A percentile compares a stretch with the other conserved stretches of the same genome.
Conservation (phyloP, 2,797 vertebrate species). For the Artibeus jamaicensis region DNA sequence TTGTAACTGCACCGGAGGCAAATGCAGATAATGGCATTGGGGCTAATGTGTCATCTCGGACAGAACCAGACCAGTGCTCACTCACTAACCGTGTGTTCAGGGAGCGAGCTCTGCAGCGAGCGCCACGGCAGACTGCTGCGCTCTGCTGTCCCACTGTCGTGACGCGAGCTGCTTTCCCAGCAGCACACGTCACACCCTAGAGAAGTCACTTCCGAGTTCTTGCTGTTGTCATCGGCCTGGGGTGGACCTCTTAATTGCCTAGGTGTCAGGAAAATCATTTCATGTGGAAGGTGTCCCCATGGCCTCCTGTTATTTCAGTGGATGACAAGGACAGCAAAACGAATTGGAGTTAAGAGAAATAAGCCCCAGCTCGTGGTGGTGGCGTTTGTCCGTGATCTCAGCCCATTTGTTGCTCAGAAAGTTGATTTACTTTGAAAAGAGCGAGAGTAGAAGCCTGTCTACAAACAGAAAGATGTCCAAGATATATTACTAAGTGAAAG, state of each 20-base stretch:
- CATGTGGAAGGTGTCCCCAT: not conserved
- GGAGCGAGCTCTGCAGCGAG: not conserved
- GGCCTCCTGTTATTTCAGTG: not conserved
- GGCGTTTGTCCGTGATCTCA: not conserved
- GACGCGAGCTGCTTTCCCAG: accelerated
- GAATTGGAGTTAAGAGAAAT: not conserved
- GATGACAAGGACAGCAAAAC: not conserved
- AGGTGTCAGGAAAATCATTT: not conserved
- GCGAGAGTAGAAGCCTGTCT: not conserved
- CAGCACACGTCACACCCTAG: not conserved
- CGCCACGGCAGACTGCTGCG: accelerated
- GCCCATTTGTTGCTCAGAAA: not conserved
- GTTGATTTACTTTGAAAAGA: not conserved
- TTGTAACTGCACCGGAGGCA: not conserved
- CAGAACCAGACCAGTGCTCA: not conserved
- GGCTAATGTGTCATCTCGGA: not conserved
- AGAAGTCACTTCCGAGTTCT: not conserved
- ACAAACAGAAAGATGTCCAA: not conserved
- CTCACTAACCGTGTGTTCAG: not conserved
- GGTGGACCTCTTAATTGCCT: not conserved
- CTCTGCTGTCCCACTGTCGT: accelerated
- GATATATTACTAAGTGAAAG: not conserved
- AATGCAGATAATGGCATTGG: accelerated
- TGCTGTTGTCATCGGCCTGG: not conserved
- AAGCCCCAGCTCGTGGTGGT: not conserved